Percentiles rank a stretch among this genome's conserved stretches.
Evolutionary conservation across 37 sponge, comb jelly and placozoan species (phyloP).

Genomic region (Bolinopsis microptera): DNA sequence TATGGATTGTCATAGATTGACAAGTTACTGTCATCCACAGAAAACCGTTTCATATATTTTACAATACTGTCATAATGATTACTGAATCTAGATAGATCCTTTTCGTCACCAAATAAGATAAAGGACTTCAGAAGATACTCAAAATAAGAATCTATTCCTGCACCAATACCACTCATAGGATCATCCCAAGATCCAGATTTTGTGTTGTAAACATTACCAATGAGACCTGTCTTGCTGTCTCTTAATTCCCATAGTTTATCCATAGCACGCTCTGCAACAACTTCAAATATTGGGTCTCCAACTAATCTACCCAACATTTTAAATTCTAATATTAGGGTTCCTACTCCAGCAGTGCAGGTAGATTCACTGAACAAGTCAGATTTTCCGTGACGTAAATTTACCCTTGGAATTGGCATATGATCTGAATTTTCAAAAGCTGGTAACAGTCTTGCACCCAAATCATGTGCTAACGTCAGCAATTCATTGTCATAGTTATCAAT

Average conservation of each 20-base stretch:
- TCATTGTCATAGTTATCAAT: slow-evolving; percentile 77
- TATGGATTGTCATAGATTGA: slow-evolving; percentile 52
- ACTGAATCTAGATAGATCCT: slow-evolving; percentile 87
- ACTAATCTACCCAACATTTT: slow-evolving; percentile 84
- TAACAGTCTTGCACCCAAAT: slow-evolving; percentile 79
- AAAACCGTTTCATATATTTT: slow-evolving; percentile 83
- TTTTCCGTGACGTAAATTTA: slow-evolving; percentile 67
- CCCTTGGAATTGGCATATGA: slow-evolving; percentile 84
- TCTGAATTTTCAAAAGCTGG: slow-evolving; percentile 90
- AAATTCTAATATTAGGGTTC: slow-evolving; percentile 89
- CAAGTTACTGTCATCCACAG: neutral
- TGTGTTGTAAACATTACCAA: slow-evolving; percentile 90
- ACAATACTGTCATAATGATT: slow-evolving; percentile 77
- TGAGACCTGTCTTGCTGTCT: slow-evolving; percentile 81
- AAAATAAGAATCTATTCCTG: slow-evolving; percentile 97
- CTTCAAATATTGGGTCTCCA: slow-evolving; percentile 87
- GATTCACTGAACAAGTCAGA: slow-evolving; percentile 65
- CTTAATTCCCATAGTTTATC: slow-evolving; percentile 78
- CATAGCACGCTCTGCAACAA: slow-evolving; percentile 83
- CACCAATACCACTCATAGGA: slow-evolving; percentile 90
- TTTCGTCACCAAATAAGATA: slow-evolving; percentile 87
- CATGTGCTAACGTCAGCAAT: slow-evolving; percentile 82
- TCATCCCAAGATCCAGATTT: slow-evolving; percentile 84
- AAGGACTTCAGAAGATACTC: slow-evolving; percentile 95
- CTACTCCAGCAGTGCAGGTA: slow-evolving; percentile 94